A percentile compares a stretch with the other conserved stretches of the same genome.
phyloP scores from a whole-genome alignment of 2,888 invertebrate species.

The Zygaena filipendulae region DNA sequence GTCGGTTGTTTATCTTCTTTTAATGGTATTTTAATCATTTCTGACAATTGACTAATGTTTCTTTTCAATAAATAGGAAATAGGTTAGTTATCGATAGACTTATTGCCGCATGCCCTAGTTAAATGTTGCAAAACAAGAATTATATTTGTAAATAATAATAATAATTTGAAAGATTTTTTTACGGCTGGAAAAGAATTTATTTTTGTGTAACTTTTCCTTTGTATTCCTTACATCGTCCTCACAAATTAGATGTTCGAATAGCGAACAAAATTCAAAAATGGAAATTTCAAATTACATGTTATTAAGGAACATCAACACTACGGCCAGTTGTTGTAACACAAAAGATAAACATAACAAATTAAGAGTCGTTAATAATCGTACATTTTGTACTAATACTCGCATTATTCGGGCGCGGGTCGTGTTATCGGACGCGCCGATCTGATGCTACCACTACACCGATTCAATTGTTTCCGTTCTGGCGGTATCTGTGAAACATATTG shows the following conservation, averaged over 20 bases:
- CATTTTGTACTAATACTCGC: constrained; percentile 52
- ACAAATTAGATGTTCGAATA: no score
- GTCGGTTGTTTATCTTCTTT: constrained; percentile 24
- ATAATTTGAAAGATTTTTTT: no score
- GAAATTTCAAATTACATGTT: constrained; percentile 58
- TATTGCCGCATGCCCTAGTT: no score
- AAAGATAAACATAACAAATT: constrained; percentile 64
- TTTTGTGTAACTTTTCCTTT: no score
- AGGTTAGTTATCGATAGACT: no score
- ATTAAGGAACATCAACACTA: constrained; percentile 63
- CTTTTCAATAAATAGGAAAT: no score
- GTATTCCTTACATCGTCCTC: no score
- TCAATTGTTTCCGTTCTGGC: constrained; percentile 47
- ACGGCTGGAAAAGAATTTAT: no score
- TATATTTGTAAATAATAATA: no score
- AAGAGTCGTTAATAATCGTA: constrained; percentile 59
- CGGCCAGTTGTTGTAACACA: constrained; percentile 56
- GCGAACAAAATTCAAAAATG: constrained; percentile 57
- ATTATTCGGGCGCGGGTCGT: constrained; percentile 43
- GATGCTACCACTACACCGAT: constrained; percentile 35
- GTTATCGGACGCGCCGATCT: constrained; percentile 46
- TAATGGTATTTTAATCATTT: constrained; percentile 27
- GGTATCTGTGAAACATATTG: constrained; percentile 29
- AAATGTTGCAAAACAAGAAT: no score
- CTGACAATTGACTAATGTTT: constrained; percentile 24